Base-by-base conservation (phyloP, 2,888 invertebrate genomes). In the Tinea pellionella region DNA sequence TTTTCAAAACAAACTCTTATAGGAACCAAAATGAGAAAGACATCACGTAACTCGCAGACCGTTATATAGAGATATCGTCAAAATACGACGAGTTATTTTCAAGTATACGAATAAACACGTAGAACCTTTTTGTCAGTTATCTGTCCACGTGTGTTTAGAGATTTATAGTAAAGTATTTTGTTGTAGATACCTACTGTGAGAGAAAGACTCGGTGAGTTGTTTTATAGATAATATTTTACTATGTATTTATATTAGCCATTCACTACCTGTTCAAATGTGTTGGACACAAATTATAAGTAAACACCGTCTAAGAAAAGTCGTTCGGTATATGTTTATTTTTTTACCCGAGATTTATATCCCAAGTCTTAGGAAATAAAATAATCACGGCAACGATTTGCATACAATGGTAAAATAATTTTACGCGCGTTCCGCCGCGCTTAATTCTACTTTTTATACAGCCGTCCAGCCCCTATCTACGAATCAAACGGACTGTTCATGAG, bases 341-440 rank as follows among this genome's bases (percentile, higher is more conserved):
- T 75, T 42, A 75, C 78, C 72, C 77, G 75, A 76, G 81, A 86
- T 86, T 86, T 86, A 87, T 86, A 82, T 77, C 78, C 78, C 72
- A 74, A 72, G 73, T 85, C 82, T 82, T 85, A 86, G 84, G 82
- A 86, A 87, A 87, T 87, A 87, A 87, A 87, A 87, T 87, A 86
- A 87, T 87, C 86, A 87, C 85, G 71, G 77, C 79, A 70, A 75
- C 76, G 78, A 87, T 87, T 87, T 87, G 87, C 87, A 87, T 87
- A 87, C 87, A 87, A 87, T 87, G 87, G 87, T 83, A 86, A 87
- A 86, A 87, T 87, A 87, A 87, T 87, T 87, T 87, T 87, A 87
- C 87, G 87, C 87, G 87, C 82, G 85, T 86, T 85, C 84, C 82
- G 81, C 79, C 80, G 83, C 81, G 84, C 75, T 87, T 85, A 83